Conservation (phyloP, 2,113 vertebrate genomes). For the Tetraodon nigroviridis region DNA sequence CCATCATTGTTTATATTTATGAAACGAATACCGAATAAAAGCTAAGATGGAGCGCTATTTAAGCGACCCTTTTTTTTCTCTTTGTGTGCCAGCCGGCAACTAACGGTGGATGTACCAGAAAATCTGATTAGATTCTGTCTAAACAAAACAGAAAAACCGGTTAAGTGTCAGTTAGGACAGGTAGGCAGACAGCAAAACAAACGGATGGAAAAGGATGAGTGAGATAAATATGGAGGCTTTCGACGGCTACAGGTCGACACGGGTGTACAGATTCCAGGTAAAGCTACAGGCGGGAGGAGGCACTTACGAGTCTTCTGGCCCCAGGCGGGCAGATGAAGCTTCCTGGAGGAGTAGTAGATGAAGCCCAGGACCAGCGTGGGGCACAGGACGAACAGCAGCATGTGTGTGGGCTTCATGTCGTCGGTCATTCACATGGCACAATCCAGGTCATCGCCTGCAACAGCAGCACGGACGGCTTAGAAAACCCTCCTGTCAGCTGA, state of each 20-base stretch:
- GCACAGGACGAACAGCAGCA: slow-evolving; percentile 92
- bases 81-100: not conserved
- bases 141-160: not conserved
- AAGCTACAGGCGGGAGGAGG: slow-evolving; percentile 3
- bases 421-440: slow-evolving; percentile 88
- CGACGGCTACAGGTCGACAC: not conserved
- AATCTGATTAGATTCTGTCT: slow-evolving; percentile 11
- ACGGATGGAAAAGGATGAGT: not conserved
- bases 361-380: slow-evolving; percentile 93
- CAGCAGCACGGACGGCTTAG: too few species aligned
- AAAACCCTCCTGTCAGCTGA: not conserved
- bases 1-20: too few species aligned
- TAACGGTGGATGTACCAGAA: not conserved
- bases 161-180: slow-evolving; percentile 21
- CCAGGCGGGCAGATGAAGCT: slow-evolving; percentile 88
- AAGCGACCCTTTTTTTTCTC: too few species aligned
- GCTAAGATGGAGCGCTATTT: too few species aligned
- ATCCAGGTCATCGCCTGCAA: slow-evolving; percentile 80
- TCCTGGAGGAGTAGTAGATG: slow-evolving; percentile 93
- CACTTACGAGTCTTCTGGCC: slow-evolving; percentile 92
- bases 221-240: not conserved
- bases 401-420: slow-evolving; percentile 89
- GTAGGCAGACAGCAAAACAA: slow-evolving; percentile 21
- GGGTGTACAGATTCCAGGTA: slow-evolving; percentile 13
- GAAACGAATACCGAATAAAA: too few species aligned